Conservation (phyloP, 2,888 invertebrate species). For the Drosophila nr. perissopoda region DNA sequence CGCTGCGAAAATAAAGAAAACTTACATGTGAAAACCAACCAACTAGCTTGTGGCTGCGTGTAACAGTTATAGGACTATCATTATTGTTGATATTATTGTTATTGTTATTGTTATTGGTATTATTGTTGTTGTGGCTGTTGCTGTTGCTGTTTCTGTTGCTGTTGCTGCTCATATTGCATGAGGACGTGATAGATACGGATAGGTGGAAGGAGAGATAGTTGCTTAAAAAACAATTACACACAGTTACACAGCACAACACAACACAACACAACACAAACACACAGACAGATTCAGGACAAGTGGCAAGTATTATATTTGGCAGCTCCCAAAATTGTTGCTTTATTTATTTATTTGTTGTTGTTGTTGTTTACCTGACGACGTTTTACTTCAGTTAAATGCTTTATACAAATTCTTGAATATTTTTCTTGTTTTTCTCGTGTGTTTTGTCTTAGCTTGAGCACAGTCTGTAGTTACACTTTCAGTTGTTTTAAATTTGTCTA, state of each 20-base stretch:
- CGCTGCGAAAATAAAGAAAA: slow-evolving; percentile 53
- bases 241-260: slow-evolving; percentile 31
- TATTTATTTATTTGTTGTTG: neutral
- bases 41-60: slow-evolving; percentile 72
- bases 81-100: slow-evolving; percentile 20
- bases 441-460: slow-evolving; percentile 39
- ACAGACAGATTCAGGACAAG: neutral
- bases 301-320: slow-evolving; percentile 1
- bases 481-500: slow-evolving; percentile 40
- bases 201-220: slow-evolving; percentile 10
- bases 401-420: slow-evolving; percentile 33
- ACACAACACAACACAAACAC: slow-evolving; percentile 22
- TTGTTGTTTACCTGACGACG: slow-evolving; percentile 52
- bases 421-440: neutral
- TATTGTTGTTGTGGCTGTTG: slow-evolving; percentile 16
- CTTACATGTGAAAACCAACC: slow-evolving; percentile 84
- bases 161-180: slow-evolving; percentile 36
- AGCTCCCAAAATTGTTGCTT: slow-evolving; percentile 47
- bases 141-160: slow-evolving; percentile 28
- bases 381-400: slow-evolving; percentile 47
- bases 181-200: slow-evolving; percentile 4
- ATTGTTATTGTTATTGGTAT: slow-evolving; percentile 13
- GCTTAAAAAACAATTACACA: slow-evolving; percentile 20
- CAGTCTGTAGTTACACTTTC: slow-evolving; percentile 72
- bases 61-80: slow-evolving; percentile 45